Evolutionary conservation across 2,113 vertebrate species (phyloP), one percentile per base, ranked within the genome.

Genomic region (Naja naja): DNA sequence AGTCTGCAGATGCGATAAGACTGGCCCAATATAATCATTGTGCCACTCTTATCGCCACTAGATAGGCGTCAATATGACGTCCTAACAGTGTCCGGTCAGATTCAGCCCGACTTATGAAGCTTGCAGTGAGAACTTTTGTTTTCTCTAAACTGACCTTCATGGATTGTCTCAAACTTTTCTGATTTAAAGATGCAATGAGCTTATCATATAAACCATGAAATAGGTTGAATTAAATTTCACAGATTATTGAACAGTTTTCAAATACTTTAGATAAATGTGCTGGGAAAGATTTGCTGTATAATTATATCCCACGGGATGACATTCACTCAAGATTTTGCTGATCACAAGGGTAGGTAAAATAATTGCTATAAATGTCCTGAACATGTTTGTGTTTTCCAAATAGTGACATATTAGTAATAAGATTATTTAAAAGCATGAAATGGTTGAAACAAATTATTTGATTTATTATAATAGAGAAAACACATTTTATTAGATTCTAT

Each of bases 181-280:
- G 34, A 93, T 87, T 94, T 96, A 34, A 94, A 89, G 93, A 95
- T 81, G 5, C 89, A 93, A 9, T 25, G 39, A 93, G 4, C 12
- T 92, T 30, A 90, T 93, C 85, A 89, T 56, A 60, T 60, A 95
- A 93, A 45, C 3, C 1, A 20, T 88, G 91, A n/a, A 43, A 94
- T 87, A 86, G 93, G 20, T 43, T 91, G 88, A 95, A 93, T 47
- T 96, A 92, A 89, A 93, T 94, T 96, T 93, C 94, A 92, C 88
- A 95, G 93, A 43, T 93, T 95, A 94, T 53, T 93, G 89, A 91
- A 94, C 4, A 86, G 16, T 95, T 96, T 96, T 95, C 81, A 91
- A 64, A 92, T 54, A 91, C 5, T 95, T 95, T 34, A n/a, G 95
- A 89, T 95, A 69, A 93, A 89, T 90, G n/a, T 52, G 49, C 25